A percentile compares a stretch with the other conserved stretches of the same genome.
phyloP scores from a whole-genome alignment of 2,113 vertebrate genomes.

The Mastomys coucha region DNA sequence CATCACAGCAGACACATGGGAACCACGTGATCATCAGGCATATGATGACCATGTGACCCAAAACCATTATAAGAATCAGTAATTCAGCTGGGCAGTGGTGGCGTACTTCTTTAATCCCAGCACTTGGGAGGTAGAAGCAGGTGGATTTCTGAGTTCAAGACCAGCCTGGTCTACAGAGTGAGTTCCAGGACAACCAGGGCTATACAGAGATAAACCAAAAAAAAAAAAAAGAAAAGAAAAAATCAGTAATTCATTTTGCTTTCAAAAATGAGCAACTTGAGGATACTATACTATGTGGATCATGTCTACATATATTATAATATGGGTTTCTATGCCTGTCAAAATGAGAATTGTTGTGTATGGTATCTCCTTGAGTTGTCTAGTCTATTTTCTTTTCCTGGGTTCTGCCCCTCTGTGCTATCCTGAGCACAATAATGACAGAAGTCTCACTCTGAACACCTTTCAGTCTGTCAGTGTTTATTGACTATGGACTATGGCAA shows the following conservation, averaged over 20 bases:
- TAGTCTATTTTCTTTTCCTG: not conserved
- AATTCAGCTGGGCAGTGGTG: no score
- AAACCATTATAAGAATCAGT: not conserved
- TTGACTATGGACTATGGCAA: not conserved
- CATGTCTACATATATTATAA: not conserved
- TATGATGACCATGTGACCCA: not conserved
- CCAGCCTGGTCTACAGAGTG: no score
- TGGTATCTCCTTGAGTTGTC: not conserved
- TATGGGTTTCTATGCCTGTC: not conserved
- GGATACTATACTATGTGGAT: not conserved
- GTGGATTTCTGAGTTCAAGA: no score
- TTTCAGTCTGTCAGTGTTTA: not conserved
- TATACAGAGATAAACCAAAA: no score
- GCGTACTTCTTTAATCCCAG: no score
- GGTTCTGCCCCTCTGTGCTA: fast-evolving
- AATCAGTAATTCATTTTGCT: not conserved
- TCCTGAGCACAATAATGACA: not conserved
- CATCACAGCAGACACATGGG: not conserved
- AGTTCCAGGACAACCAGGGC: no score
- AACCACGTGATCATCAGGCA: not conserved
- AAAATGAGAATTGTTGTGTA: not conserved
- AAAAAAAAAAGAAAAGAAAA: no score
- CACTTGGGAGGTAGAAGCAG: no score
- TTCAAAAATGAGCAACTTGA: not conserved
- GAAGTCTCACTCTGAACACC: not conserved